A percentile compares a stretch with the other conserved stretches of the same genome.
phyloP scores from a whole-genome alignment of 92 coral and sea anemone genomes.

The Epizoanthus illoricatus region DNA sequence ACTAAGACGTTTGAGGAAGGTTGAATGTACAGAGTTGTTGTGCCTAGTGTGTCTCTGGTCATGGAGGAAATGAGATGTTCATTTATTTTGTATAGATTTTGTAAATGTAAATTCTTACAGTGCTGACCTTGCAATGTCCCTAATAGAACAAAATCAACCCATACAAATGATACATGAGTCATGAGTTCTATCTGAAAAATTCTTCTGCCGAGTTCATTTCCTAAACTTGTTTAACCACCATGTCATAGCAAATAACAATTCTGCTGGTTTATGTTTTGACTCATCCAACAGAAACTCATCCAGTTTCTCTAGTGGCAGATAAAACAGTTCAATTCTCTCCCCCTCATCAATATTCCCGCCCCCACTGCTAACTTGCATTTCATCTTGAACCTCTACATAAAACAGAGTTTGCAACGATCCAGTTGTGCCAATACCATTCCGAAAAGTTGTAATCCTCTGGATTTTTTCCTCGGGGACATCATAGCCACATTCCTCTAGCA shows the following conservation, averaged over 20 bases:
- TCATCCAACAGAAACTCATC: conserved; percentile 79
- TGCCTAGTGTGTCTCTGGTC: too few species aligned
- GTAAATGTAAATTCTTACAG: too few species aligned
- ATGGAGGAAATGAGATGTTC: too few species aligned
- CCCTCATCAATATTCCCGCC: conserved; percentile 91
- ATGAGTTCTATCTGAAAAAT: background rate
- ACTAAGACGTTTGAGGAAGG: too few species aligned
- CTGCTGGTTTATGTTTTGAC: conserved; percentile 75
- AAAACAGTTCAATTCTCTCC: conserved; percentile 86
- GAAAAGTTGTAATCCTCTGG: conserved; percentile 63
- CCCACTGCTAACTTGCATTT: conserved; percentile 76
- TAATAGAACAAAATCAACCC: too few species aligned
- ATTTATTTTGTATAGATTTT: too few species aligned
- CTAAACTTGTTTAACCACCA: conserved; percentile 86
- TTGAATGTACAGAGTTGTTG: too few species aligned
- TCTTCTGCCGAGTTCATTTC: background rate
- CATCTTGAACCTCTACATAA: conserved; percentile 85
- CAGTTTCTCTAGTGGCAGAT: conserved; percentile 81
- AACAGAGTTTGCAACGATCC: conserved; percentile 81
- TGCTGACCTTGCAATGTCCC: too few species aligned
- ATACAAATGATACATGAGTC: too few species aligned
- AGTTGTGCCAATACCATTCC: conserved; percentile 79
- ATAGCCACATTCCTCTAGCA: conserved; percentile 97
- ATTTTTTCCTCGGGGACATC: conserved; percentile 89
- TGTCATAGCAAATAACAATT: conserved; percentile 83